Evolutionary conservation across 2,113 vertebrate genomes (phyloP).

Genomic region (Microcebus murinus): DNA sequence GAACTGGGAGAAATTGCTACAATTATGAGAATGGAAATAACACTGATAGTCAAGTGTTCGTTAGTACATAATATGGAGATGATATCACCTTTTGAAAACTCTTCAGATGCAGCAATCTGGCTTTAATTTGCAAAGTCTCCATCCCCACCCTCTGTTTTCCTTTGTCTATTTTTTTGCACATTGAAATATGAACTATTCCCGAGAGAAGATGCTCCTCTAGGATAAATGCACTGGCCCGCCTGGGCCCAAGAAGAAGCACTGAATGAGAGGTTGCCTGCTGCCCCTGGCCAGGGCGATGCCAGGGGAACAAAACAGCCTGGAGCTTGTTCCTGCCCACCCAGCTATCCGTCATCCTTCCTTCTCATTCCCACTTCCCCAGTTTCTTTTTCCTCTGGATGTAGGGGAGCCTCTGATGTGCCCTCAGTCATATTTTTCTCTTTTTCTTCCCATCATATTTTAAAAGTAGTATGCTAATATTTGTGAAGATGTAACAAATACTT

Average conservation of each 20-base stretch:
- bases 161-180: background rate
- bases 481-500: background rate
- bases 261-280: background rate
- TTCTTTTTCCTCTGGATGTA: background rate
- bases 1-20: background rate
- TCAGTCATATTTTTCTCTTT: background rate
- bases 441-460: background rate
- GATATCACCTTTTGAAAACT: background rate
- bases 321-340: too few species aligned
- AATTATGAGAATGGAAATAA: background rate
- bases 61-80: background rate
- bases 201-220: background rate
- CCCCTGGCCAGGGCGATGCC: background rate
- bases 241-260: background rate
- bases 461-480: background rate
- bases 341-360: background rate
- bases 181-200: background rate
- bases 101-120: background rate
- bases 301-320: background rate
- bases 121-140: constrained; percentile 15
- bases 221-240: background rate
- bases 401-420: background rate
- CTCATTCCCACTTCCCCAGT: background rate
- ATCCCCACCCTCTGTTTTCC: background rate
- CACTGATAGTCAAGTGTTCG: background rate